Percentiles rank a stretch among this genome's conserved stretches.
Evolutionary conservation across 2,888 invertebrate species (phyloP).

Genomic region (Micoletzkya japonica): DNA sequence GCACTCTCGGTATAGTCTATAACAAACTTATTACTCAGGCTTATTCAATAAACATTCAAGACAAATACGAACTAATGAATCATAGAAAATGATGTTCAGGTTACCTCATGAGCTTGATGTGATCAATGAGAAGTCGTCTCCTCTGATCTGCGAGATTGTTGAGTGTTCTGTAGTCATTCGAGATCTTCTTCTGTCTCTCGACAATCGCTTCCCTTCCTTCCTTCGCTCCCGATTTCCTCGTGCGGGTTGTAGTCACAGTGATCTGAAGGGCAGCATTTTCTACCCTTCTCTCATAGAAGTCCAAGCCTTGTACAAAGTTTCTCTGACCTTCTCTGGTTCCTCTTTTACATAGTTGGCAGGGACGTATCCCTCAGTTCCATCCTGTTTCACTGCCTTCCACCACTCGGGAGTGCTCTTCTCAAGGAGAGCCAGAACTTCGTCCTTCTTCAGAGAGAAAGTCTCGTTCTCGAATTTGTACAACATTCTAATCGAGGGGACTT

Average conservation of each 20-base stretch:
- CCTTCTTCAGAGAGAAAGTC: conserved; percentile 31
- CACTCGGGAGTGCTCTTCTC: conserved; percentile 83
- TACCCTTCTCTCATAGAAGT: not conserved
- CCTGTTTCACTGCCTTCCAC: conserved; percentile 88
- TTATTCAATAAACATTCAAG: not conserved
- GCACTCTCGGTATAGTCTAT: conserved; percentile 91
- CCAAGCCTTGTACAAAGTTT: not conserved
- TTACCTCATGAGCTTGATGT: conserved; percentile 74
- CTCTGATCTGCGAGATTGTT: conserved; percentile 75
- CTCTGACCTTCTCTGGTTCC: conserved; percentile 72
- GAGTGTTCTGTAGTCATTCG: conserved; percentile 70
- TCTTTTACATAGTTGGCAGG: conserved; percentile 84
- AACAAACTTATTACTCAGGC: too few relatives aligned
- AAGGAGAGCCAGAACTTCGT: conserved; percentile 77
- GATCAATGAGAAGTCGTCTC: conserved; percentile 84
- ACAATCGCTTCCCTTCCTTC: conserved; percentile 41
- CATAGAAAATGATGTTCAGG: not conserved
- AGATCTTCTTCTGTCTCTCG: conserved; percentile 57
- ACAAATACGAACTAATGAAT: not conserved
- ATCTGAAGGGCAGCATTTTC: conserved; percentile 6
- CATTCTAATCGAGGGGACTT: conserved; percentile 54
- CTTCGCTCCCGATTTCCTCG: conserved; percentile 38
- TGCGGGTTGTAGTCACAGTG: conserved; percentile 34
- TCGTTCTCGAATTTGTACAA: conserved; percentile 49
- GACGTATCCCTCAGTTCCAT: conserved; percentile 91